Base-by-base conservation (phyloP, 2,888 invertebrate genomes). In the Coleophora deauratella region DNA sequence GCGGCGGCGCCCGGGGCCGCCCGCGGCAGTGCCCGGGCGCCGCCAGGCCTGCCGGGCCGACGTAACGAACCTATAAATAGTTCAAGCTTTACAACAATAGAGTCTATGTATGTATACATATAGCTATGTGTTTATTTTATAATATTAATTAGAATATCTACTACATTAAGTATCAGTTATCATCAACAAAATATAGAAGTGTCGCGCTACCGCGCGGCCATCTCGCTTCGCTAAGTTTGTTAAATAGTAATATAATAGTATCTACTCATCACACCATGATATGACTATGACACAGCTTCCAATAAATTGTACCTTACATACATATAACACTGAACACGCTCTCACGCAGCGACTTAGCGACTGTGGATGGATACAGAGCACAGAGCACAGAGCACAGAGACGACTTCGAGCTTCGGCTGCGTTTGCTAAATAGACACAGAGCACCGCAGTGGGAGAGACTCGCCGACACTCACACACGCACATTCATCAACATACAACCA, bases 211-310 rank as follows among this genome's bases (percentile, higher is more conserved):
- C 6, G 21, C 21, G 21, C 34, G 40, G 43, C 42, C 49, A 41
- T 44, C 44, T 41, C 39, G 41, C 46, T 39, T n/a, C 35, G 38
- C 34, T 33, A 38, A 31, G 10, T 31, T 31, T 31, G 9, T 44
- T 41, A 41, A 48, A 35, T 51, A 45, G 46, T 49, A 44, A 49
- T 57, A 49, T 57, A 55, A 43, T 35, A 37, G 46, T 42, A 41
- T 46, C 60, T 55, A 61, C 59, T 57, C 64, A 71, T 76, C 76
- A 78, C 80, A 76, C 68, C 66, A 66, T 80, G 79, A 81, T 80
- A 80, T 80, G 80, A 78, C 66, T 80, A 80, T 80, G 80, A 78
- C 66, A 69, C 62, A 65, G 72, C 71, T 59, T 60, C 62, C 52
- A 49, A 48, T 52, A 55, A 45, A 58, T 55, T 55, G 52, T 52